Conservation (phyloP, 2,888 invertebrate genomes). For the Polyommatus icarus region DNA sequence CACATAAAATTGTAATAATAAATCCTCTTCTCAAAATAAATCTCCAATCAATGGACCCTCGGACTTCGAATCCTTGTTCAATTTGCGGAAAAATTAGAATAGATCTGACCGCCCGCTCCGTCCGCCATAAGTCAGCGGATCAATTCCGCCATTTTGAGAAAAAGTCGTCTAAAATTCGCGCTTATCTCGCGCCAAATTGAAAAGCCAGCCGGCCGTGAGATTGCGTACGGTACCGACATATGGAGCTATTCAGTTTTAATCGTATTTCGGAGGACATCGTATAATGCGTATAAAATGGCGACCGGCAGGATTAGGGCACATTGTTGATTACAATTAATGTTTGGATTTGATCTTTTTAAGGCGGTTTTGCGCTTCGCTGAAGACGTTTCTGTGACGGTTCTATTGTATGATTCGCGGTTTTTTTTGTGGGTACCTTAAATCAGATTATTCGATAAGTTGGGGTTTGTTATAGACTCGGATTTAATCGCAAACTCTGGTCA, state of each 20-base stretch:
- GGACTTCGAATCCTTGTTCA: constrained; percentile 39
- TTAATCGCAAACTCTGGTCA: neutral
- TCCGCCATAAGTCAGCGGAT: constrained; percentile 76
- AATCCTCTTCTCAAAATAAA: constrained; percentile 10
- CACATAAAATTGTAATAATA: constrained; percentile 20
- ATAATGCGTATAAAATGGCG: constrained; percentile 71
- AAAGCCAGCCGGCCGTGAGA: constrained; percentile 77
- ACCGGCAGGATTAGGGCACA: constrained; percentile 62
- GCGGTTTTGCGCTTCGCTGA: constrained; percentile 57
- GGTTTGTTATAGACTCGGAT: neutral
- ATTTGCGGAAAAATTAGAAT: constrained; percentile 48
- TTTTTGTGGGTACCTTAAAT: constrained; percentile 15
- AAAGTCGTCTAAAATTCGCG: constrained; percentile 73
- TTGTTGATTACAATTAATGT: constrained; percentile 71
- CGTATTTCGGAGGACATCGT: constrained; percentile 78
- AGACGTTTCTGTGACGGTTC: constrained; percentile 56
- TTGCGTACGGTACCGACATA: constrained; percentile 76
- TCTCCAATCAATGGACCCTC: constrained; percentile 34
- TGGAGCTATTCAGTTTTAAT: constrained; percentile 80
- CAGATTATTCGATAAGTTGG: neutral
- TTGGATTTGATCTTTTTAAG: constrained; percentile 73
- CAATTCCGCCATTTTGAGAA: constrained; percentile 76
- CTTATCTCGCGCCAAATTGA: constrained; percentile 80
- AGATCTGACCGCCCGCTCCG: constrained; percentile 65
- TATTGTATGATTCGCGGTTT: constrained; percentile 41